A percentile compares a stretch with the other conserved stretches of the same genome.
Evolutionary conservation across 2,888 invertebrate genomes (phyloP).

Genomic region (Carpatolechia fugitivella): DNA sequence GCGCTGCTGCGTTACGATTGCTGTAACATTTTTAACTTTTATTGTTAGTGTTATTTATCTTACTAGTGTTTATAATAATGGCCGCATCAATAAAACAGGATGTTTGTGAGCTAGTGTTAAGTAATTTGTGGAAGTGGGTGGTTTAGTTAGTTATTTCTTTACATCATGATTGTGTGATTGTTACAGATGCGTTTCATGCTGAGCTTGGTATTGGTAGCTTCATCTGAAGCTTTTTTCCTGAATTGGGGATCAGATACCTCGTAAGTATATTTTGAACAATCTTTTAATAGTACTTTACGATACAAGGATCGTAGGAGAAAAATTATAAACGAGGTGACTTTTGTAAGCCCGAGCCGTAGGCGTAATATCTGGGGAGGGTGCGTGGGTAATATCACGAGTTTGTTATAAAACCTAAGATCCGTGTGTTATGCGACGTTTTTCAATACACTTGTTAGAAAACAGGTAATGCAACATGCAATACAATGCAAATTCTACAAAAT

Average conservation of each 20-base stretch:
- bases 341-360: no score
- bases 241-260: slow-evolving; percentile 75
- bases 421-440: no score
- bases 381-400: no score
- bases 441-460: no score
- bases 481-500: no score
- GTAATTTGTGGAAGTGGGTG: no score
- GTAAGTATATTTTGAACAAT: slow-evolving; percentile 49
- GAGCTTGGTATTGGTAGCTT: slow-evolving; percentile 56
- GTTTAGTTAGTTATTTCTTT: background rate
- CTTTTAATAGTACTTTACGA: no score
- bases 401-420: no score
- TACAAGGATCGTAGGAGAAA: no score
- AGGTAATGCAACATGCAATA: no score
- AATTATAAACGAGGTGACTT: no score
- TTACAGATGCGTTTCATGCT: slow-evolving; percentile 65
- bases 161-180: background rate
- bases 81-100: background rate
- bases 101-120: background rate
- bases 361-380: no score
- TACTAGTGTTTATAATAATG: slow-evolving; percentile 5
- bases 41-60: slow-evolving; percentile 1
- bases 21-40: slow-evolving; percentile 21
- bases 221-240: slow-evolving; percentile 73
- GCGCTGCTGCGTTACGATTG: slow-evolving; percentile 10